Base-by-base conservation (phyloP, 2,888 invertebrate genomes). In the Orthonychiurus folsomi region DNA sequence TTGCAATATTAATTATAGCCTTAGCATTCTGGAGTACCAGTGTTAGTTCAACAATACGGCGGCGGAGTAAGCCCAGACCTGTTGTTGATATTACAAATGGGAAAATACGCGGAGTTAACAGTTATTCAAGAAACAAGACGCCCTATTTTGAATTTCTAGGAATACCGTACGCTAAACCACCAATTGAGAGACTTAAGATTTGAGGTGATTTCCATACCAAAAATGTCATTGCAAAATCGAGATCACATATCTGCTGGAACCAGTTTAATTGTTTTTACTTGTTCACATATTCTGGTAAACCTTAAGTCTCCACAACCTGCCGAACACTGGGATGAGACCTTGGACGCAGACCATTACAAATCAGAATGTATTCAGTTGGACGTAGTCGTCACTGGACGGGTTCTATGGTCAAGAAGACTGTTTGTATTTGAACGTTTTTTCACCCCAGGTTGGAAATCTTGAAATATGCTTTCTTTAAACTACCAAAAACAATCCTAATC, bases 361-460 rank as follows among this genome's bases (percentile, higher is more conserved):
- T 37, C 62, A 15, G 52, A 50, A 52, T 62, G 62, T 47, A 15
- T 62, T 2, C 62, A 62, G 23, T 52, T 25, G 15, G 56, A 62
- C 47, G 50, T 62, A 1, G 28, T 62, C 2, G 28, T 62, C 9
- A 55, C 57, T 20, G 56, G 56, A 18, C 18, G 62, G 1, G 27
- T 23, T 23, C 21, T 52, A 3, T 56, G 62, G 3, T 25, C n/a
- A 3, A 5, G 62, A 62, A 53, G 62, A 62, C 57, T 62, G 62
- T 20, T 21, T 56, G 3, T 56, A 25, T 37, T 25, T 56, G 12
- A 56, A 56, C 12, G 56, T 56, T 20, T 57, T 52, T 37, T 57
- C 62, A 2, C 62, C 62, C 9, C n/a, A n/a, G n/a, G n/a, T n/a
- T n/a, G n/a, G n/a, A n/a, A n/a, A n/a, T n/a, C 37, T 37, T 37